Conservation (phyloP, 2,797 vertebrate genomes). For the Cichlasoma orientale region DNA sequence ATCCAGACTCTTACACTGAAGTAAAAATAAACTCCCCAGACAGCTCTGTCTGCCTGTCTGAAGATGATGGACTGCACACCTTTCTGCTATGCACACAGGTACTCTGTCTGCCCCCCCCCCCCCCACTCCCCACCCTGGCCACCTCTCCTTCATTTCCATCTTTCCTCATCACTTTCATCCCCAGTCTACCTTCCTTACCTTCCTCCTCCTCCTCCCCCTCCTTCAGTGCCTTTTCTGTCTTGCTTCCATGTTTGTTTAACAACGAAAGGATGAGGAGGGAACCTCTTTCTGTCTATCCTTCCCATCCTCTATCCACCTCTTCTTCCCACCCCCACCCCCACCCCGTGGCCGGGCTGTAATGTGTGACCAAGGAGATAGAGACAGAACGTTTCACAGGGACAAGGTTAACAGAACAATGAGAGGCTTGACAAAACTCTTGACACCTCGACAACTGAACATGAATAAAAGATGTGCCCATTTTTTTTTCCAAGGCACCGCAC, state of each 20-base stretch:
- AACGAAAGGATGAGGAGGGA: constrained; percentile 40
- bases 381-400: constrained; percentile 68
- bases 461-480: constrained; percentile 72
- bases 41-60: constrained; percentile 68
- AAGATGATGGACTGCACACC: constrained; percentile 72
- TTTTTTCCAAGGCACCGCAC: constrained; percentile 41
- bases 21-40: constrained; percentile 79
- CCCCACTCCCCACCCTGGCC: not conserved
- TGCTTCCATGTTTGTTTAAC: constrained; percentile 54
- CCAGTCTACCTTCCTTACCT: not conserved
- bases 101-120: constrained; percentile 11
- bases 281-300: constrained; percentile 1
- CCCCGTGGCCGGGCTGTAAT: constrained; percentile 43
- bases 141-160: constrained; percentile 31
- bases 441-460: constrained; percentile 73
- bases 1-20: constrained; percentile 49
- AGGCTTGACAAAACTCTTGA: constrained; percentile 77
- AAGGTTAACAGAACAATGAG: constrained; percentile 75
- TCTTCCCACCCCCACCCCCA: not conserved
- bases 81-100: constrained; percentile 66
- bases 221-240: constrained; percentile 1
- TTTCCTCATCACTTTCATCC: constrained; percentile 41
- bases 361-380: constrained; percentile 70
- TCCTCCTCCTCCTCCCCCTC: not conserved
- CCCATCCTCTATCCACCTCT: not conserved